Conservation (phyloP, 2,888 invertebrate species). For the Strigamia crassipes region DNA sequence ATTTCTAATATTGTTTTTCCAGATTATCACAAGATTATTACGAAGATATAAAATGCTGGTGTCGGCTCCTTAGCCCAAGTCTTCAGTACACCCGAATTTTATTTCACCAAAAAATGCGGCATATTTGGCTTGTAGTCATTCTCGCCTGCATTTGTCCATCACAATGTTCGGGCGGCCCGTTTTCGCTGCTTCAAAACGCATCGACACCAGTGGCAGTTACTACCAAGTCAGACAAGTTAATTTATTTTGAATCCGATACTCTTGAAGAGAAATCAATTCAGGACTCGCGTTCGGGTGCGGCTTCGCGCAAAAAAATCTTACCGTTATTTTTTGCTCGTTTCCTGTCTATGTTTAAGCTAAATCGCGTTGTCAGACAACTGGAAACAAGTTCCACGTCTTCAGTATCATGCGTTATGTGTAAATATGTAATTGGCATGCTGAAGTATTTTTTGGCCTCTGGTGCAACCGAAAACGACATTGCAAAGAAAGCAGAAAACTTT, state of each 20-base stretch:
- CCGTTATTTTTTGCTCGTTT: conserved; percentile 33
- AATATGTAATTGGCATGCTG: not conserved
- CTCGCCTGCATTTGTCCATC: not conserved
- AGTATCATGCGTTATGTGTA: conserved; percentile 22
- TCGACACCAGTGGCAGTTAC: not conserved
- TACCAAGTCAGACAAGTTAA: not conserved
- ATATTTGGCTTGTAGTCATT: not conserved
- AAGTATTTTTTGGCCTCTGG: not conserved
- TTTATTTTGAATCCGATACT: conserved; percentile 29
- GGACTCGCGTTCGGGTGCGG: not conserved
- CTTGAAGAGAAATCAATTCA: not conserved
- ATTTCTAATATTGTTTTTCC: not conserved
- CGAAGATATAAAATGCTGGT: conserved; percentile 19
- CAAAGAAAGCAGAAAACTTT: not conserved
- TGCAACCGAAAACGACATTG: not conserved
- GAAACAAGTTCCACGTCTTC: conserved; percentile 36
- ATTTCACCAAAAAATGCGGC: not conserved
- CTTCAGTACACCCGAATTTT: not conserved
- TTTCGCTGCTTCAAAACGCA: not conserved
- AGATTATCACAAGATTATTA: conserved; percentile 28
- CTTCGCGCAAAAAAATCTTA: not conserved
- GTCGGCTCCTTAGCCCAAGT: not conserved
- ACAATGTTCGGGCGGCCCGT: not conserved
- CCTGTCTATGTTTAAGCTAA: conserved; percentile 13
- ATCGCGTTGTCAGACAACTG: not conserved